Base-by-base conservation (phyloP, 2,113 vertebrate species). In the Ceyx cyanopectus region DNA sequence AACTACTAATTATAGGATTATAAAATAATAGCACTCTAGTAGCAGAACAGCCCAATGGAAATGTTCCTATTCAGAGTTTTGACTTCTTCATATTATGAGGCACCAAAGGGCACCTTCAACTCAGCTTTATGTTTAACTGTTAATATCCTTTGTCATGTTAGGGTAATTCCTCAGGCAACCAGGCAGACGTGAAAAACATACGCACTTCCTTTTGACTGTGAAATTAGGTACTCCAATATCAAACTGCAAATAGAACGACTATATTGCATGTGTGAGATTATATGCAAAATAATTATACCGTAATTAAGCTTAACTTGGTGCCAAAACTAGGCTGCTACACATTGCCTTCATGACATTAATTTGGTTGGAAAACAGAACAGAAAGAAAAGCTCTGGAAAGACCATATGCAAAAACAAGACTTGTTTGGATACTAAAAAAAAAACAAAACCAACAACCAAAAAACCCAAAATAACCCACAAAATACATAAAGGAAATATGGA, bases 11-110 rank as follows among this genome's bases (percentile, higher is more conserved):
- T 85, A 77, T 24, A 29, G 63, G 73, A 92, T 95, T 94, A 87
- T 80, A 78, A 88, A 81, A 89, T 62, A 66, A 86, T 82, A 80
- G 41, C 54, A 51, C 27, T 63, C 22, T 3, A 26, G 56, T 26
- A 53, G 66, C 67, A 77, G 70, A 89, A 7, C 23, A 78, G 76
- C 53, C 30, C 58, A 85, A 50, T 0, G 4, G 67, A 93, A 95
- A 87, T 89, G 66, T 57, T 76, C 46, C 79, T 74, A 15, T 87
- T 96, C 54, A 81, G 54, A 79, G n/a, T 76, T 89, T 60, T 57
- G 21, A n/a, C 60, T 91, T 79, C 46, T 17, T 83, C 9, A 3
- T 56, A 18, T 76, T 70, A 50, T 8, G 18, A 81, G 66, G 53
- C 54, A 87, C 10, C 7, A 48, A 93, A 94, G 45, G 54, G 83